Percentiles rank a stretch among this genome's conserved stretches.
phyloP scores from a whole-genome alignment of 2,888 invertebrate species.

The Drosophila kambysellisi region DNA sequence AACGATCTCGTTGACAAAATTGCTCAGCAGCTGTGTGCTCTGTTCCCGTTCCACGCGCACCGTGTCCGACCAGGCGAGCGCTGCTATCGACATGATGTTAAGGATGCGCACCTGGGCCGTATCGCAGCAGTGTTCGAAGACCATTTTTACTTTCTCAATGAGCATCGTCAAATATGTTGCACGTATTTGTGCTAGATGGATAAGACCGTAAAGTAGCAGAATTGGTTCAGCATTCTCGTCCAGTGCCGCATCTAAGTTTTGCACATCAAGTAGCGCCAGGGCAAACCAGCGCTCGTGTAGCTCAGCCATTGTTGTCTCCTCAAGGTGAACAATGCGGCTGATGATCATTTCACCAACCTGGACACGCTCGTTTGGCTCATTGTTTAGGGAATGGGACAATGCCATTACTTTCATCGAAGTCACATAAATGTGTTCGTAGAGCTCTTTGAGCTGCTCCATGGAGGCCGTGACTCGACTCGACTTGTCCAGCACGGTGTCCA shows the following conservation, averaged over 20 bases:
- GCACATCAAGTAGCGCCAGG: slow-evolving; percentile 74
- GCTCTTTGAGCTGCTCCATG: slow-evolving; percentile 47
- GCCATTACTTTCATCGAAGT: slow-evolving; percentile 82
- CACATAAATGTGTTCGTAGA: slow-evolving; percentile 75
- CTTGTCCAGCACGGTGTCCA: slow-evolving; percentile 69
- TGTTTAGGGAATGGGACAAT: slow-evolving; percentile 64
- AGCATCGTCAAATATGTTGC: slow-evolving; percentile 68
- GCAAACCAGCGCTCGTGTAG: slow-evolving; percentile 79
- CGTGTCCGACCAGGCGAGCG: slow-evolving; percentile 79
- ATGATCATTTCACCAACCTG: slow-evolving; percentile 59
- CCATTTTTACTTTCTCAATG: slow-evolving; percentile 75
- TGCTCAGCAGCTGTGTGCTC: slow-evolving; percentile 66
- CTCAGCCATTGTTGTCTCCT: slow-evolving; percentile 45
- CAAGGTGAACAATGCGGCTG: slow-evolving; percentile 54
- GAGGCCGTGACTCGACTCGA: slow-evolving; percentile 37
- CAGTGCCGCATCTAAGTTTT: slow-evolving; percentile 79
- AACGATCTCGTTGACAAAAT: slow-evolving; percentile 74
- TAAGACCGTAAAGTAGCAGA: slow-evolving; percentile 80
- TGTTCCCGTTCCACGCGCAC: slow-evolving; percentile 58
- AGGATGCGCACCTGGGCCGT: slow-evolving; percentile 83
- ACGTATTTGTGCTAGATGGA: slow-evolving; percentile 78
- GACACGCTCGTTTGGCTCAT: slow-evolving; percentile 37
- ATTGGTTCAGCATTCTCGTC: slow-evolving; percentile 83
- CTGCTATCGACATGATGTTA: slow-evolving; percentile 80
- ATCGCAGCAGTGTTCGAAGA: slow-evolving; percentile 78